Percentiles rank a stretch among this genome's conserved stretches.
Conservation (phyloP, 2,797 vertebrate genomes). For the Rhinella marina region DNA sequence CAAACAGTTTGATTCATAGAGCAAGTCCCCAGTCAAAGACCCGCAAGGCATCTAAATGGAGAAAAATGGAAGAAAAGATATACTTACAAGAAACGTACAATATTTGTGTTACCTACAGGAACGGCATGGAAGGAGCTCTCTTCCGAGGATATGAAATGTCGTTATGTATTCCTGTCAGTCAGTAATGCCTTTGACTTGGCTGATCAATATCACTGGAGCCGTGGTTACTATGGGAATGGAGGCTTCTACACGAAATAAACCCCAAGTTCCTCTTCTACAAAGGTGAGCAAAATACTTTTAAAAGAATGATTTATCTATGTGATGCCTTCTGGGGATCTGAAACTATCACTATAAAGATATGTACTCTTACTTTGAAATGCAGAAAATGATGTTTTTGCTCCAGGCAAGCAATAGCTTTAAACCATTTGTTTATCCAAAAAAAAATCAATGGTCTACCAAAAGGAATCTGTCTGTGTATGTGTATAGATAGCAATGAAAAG, state of each 20-base stretch:
- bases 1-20: conserved; percentile 37
- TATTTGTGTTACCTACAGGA: conserved; percentile 74
- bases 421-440: conserved; percentile 76
- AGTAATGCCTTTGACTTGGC: conserved; percentile 75
- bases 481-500: conserved; percentile 37
- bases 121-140: conserved; percentile 66
- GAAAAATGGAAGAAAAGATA: conserved; percentile 62
- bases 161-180: conserved; percentile 76
- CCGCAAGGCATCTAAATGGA: conserved; percentile 65
- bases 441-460: conserved; percentile 74
- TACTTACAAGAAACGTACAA: conserved; percentile 60
- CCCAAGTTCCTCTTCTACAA: conserved; percentile 80
- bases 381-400: conserved; percentile 87
- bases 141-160: conserved; percentile 72
- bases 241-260: conserved; percentile 77
- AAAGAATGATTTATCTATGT: conserved; percentile 82
- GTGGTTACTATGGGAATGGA: conserved; percentile 77
- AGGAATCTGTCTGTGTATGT: conserved; percentile 68
- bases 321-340: conserved; percentile 81
- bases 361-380: conserved; percentile 83
- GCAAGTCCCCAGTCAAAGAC: conserved; percentile 58
- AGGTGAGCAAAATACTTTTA: conserved; percentile 85
- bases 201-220: conserved; percentile 77
- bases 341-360: conserved; percentile 84
- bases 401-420: conserved; percentile 84